Conservation (phyloP, 2,113 vertebrate genomes). For the Siniperca chuatsi region DNA sequence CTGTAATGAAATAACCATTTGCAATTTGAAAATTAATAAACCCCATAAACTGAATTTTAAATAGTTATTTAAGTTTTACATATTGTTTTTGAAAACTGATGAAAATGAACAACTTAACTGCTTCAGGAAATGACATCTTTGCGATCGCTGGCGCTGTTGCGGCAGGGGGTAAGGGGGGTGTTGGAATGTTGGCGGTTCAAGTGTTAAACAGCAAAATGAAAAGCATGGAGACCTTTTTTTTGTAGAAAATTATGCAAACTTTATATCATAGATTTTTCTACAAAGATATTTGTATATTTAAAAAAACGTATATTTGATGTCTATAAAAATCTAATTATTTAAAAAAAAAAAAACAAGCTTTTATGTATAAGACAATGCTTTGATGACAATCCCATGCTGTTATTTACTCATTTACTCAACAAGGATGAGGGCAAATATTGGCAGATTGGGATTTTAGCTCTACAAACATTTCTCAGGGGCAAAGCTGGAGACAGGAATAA, state of each 20-base stretch:
- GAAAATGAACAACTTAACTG: no score
- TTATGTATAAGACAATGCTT: background rate
- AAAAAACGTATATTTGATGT: background rate
- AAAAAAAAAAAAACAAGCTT: background rate
- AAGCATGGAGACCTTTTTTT: background rate
- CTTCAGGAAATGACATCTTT: no score
- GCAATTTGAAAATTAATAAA: no score
- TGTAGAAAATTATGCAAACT: background rate
- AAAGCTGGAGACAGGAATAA: slow-evolving; percentile 5
- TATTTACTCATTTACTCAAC: slow-evolving; percentile 24
- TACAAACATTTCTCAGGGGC: slow-evolving; percentile 26
- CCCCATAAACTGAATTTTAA: no score
- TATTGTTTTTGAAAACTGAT: no score
- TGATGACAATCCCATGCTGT: background rate
- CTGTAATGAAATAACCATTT: no score
- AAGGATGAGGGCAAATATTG: slow-evolving; percentile 21
- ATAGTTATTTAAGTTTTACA: no score
- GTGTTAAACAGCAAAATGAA: background rate
- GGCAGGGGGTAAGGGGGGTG: no score
- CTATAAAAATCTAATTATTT: background rate
- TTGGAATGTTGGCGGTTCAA: no score
- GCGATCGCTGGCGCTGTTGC: no score
- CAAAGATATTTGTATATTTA: background rate
- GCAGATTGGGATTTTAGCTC: slow-evolving; percentile 35
- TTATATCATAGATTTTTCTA: background rate